A percentile compares a stretch with the other conserved stretches of the same genome.
Conservation (phyloP, 2,113 vertebrate species). For the Anthoscopus minutus region DNA sequence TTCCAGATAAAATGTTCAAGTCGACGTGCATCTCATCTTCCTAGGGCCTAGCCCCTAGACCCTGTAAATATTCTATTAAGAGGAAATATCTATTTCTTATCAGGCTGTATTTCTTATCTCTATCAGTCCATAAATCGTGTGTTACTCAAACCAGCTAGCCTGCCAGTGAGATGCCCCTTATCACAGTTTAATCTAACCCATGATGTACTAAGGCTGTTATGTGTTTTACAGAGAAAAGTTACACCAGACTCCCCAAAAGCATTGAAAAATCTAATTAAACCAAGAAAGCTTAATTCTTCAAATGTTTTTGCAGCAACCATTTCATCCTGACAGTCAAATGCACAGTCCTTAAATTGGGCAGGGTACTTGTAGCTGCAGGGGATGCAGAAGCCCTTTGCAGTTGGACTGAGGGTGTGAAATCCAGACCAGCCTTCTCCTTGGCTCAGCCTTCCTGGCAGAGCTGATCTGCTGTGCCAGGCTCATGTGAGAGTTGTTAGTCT, state of each 20-base stretch:
- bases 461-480: not conserved
- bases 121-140: not conserved
- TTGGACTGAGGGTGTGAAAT: not conserved
- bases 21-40: not conserved
- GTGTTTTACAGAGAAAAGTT: not conserved
- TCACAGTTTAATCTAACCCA: not conserved
- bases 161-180: not conserved
- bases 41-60: not conserved
- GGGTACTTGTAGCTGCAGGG: not conserved
- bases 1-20: not conserved
- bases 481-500: not conserved
- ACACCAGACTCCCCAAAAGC: not conserved
- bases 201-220: not conserved
- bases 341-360: not conserved
- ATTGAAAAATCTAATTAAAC: not conserved
- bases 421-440: not conserved
- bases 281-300: not conserved
- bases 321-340: not conserved
- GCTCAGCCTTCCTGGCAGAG: not conserved
- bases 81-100: not conserved
- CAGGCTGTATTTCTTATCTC: not conserved
- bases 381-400: not conserved
- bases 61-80: constrained; percentile 13
- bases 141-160: not conserved
- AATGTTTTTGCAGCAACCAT: not conserved